phyloP scores from a whole-genome alignment of 2,888 invertebrate genomes.

The Digitonthophagus gazella region DNA sequence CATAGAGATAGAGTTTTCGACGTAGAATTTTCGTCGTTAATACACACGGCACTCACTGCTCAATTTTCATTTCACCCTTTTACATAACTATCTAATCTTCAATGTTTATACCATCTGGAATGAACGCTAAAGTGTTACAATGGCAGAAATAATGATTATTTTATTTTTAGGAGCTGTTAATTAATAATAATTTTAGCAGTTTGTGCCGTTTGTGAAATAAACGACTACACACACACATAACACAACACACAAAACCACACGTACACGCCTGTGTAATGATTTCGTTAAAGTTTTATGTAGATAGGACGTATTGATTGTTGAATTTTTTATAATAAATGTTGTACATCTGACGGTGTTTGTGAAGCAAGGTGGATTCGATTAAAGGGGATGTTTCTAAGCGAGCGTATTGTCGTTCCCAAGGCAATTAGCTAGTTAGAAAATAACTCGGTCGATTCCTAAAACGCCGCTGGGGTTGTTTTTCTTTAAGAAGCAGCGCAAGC shows the following conservation, averaged over 20 bases:
- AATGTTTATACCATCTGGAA: not conserved
- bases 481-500: not conserved
- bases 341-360: conserved; percentile 44
- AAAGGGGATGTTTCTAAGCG: conserved; percentile 29
- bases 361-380: conserved; percentile 20
- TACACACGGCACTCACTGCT: not conserved
- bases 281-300: conserved; percentile 24
- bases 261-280: not conserved
- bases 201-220: not conserved
- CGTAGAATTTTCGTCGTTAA: conserved; percentile 10
- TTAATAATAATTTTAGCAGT: not conserved
- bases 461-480: not conserved
- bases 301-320: conserved; percentile 46
- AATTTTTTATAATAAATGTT: conserved; percentile 48
- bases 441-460: not conserved
- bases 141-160: conserved; percentile 5
- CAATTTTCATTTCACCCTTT: not conserved
- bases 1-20: conserved; percentile 12
- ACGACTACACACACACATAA: not conserved
- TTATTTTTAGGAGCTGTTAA: conserved; percentile 2
- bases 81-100: not conserved
- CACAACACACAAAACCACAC: not conserved
- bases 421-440: conserved; percentile 39
- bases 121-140: not conserved
- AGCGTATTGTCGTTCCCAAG: conserved; percentile 46